Conservation (phyloP, 2,113 vertebrate species). For the Pelobates fuscus region DNA sequence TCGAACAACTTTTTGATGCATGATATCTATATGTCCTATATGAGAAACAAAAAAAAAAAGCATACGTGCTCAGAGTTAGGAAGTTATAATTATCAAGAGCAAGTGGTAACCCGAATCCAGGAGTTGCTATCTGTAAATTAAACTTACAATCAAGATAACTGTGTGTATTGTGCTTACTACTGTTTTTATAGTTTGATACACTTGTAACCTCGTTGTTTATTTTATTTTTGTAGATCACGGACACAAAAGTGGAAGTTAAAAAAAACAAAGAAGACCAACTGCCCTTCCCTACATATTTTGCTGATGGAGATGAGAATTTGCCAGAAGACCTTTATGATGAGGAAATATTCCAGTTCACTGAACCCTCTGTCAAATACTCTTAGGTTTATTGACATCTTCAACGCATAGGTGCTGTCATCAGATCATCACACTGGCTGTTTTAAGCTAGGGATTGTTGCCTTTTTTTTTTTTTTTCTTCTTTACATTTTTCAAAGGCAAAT, state of each 20-base stretch:
- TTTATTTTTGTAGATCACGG: slow-evolving; percentile 73
- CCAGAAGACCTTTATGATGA: slow-evolving; percentile 88
- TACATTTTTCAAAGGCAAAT: not conserved
- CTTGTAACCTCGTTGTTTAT: too few relatives aligned
- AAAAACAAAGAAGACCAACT: slow-evolving; percentile 67
- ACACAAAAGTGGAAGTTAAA: slow-evolving; percentile 71
- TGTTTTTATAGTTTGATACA: too few relatives aligned
- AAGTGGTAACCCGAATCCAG: too few relatives aligned
- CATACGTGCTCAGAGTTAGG: too few relatives aligned
- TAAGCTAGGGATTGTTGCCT: not conserved
- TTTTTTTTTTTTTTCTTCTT: not conserved
- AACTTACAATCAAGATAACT: too few relatives aligned
- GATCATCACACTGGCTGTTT: slow-evolving; percentile 15
- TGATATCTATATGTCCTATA: too few relatives aligned
- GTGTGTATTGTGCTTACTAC: too few relatives aligned
- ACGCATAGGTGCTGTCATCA: not conserved
- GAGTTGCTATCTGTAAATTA: too few relatives aligned
- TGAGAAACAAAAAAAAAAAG: too few relatives aligned
- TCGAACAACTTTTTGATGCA: too few relatives aligned
- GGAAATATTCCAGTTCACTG: slow-evolving; percentile 77
- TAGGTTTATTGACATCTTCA: slow-evolving; percentile 45
- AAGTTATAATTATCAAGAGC: too few relatives aligned
- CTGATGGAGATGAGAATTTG: slow-evolving; percentile 82
- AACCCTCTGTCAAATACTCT: slow-evolving; percentile 72
- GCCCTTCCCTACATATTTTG: slow-evolving; percentile 91